These are phyloP conservation scores for Watersipora subatra DNA, from an alignment of 1,140 invertebrate species.

Conservation along the genomic window DNA sequence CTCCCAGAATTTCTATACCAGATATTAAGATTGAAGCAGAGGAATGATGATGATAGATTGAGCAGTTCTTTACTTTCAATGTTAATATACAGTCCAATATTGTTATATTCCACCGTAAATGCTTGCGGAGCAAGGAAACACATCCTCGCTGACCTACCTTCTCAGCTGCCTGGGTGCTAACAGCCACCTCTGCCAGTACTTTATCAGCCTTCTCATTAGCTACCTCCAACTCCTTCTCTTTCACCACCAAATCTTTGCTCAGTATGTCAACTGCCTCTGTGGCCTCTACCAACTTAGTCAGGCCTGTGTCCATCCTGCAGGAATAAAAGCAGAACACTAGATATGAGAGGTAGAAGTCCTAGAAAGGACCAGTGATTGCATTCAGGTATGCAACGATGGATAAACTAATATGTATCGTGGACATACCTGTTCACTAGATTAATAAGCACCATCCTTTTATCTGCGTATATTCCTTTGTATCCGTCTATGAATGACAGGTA, in stretches of 20 bases:
- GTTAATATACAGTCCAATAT: too few relatives aligned
- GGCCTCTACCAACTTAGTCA: conserved; percentile 84
- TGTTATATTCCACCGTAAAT: too few relatives aligned
- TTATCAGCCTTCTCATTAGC: conserved; percentile 78
- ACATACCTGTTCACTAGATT: conserved; percentile 61
- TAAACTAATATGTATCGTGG: too few relatives aligned
- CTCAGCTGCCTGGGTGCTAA: conserved; percentile 81
- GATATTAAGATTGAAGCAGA: too few relatives aligned
- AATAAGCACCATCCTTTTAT: conserved; percentile 71
- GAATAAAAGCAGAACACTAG: not conserved
- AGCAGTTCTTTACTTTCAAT: too few relatives aligned
- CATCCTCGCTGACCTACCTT: too few relatives aligned
- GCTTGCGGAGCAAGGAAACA: too few relatives aligned
- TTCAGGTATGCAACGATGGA: too few relatives aligned
- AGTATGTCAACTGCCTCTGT: conserved; percentile 76
- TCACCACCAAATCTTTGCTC: conserved; percentile 78
- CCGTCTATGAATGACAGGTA: conserved; percentile 88
- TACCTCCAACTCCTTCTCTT: conserved; percentile 78
- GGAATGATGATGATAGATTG: too few relatives aligned
- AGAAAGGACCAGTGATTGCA: too few relatives aligned
- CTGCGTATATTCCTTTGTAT: conserved; percentile 80
- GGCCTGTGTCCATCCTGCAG: conserved; percentile 70
- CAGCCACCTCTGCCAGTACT: conserved; percentile 34
- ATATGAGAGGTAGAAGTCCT: too few relatives aligned
- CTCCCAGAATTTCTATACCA: too few relatives aligned